Conservation (phyloP, 2,113 vertebrate species). For the Synchiropus splendidus region DNA sequence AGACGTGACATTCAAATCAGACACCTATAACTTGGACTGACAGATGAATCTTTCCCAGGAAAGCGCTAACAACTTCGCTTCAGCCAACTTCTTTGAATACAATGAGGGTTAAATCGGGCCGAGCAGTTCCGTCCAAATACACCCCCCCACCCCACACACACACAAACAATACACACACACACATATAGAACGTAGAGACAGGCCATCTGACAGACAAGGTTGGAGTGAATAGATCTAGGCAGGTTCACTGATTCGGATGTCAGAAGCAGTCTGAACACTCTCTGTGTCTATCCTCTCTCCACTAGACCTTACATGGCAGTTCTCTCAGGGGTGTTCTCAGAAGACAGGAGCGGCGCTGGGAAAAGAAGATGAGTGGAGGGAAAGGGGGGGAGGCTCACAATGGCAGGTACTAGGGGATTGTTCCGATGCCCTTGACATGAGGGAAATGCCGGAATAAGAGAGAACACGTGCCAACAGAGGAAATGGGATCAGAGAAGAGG, state of each 20-base stretch:
- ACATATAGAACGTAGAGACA: slow-evolving; percentile 21
- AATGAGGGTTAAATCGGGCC: too few species aligned
- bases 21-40: too few species aligned
- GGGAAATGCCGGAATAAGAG: slow-evolving; percentile 33
- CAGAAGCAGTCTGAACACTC: slow-evolving; percentile 52
- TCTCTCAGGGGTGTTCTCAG: slow-evolving; percentile 55
- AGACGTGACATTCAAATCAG: too few species aligned
- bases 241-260: slow-evolving; percentile 59
- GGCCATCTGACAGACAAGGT: slow-evolving; percentile 48
- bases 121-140: too few species aligned
- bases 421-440: slow-evolving; percentile 60
- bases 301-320: slow-evolving; percentile 64
- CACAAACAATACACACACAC: slow-evolving; percentile 7
- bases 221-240: slow-evolving; percentile 55
- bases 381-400: slow-evolving; percentile 1
- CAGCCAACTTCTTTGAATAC: too few species aligned
- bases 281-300: slow-evolving; percentile 57
- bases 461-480: slow-evolving; percentile 28
- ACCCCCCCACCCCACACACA: slow-evolving; percentile 12
- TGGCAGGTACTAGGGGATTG: slow-evolving; percentile 58
- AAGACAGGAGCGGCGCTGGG: slow-evolving; percentile 42
- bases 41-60: too few species aligned
- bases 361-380: slow-evolving; percentile 5
- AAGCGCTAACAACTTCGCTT: too few species aligned
- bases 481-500: slow-evolving; percentile 14